Percentiles rank a stretch among this genome's conserved stretches.
phyloP scores from a whole-genome alignment of 2,113 vertebrate species.

The Rhodinocichla rosea region DNA sequence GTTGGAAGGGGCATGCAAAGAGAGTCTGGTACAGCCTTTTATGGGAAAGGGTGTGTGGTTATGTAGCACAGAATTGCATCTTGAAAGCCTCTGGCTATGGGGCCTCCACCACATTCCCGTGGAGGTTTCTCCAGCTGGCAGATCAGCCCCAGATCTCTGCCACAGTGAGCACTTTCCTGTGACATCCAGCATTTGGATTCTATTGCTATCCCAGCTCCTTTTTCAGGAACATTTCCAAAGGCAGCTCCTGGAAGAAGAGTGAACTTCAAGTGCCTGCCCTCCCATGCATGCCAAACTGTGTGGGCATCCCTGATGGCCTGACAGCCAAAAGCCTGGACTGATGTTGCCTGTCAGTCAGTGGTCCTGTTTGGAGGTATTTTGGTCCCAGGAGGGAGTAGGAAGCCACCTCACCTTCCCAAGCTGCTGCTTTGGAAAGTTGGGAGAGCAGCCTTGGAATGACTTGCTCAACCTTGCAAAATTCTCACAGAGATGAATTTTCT shows the following conservation, averaged over 20 bases:
- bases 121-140: neutral
- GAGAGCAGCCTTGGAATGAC: neutral
- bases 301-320: neutral
- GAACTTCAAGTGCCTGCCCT: neutral
- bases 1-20: neutral
- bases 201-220: neutral
- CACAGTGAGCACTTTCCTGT: neutral
- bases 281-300: fast-evolving
- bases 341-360: neutral
- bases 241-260: neutral
- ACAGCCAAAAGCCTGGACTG: neutral
- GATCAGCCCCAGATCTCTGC: neutral
- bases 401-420: neutral
- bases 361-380: neutral
- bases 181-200: neutral
- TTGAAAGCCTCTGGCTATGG: neutral
- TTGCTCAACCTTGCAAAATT: neutral
- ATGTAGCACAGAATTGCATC: neutral
- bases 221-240: neutral
- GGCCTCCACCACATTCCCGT: neutral
- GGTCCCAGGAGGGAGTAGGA: neutral
- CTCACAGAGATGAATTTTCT: neutral
- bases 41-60: neutral
- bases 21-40: neutral
- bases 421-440: neutral